Evolutionary conservation across 2,113 vertebrate species (phyloP), one percentile per base, ranked within the genome.

Genomic region (human (Homo sapiens)): DNA sequence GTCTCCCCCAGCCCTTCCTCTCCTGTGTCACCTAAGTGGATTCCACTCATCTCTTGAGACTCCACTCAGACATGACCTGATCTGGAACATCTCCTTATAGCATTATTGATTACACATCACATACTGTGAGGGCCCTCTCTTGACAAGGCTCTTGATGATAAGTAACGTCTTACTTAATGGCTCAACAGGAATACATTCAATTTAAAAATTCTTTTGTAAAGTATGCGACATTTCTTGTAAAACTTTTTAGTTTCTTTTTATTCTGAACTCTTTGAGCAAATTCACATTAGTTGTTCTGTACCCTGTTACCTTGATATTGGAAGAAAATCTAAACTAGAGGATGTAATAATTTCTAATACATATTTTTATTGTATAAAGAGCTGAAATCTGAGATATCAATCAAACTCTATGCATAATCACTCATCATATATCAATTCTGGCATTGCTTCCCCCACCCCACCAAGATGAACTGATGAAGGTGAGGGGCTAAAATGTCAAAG

Each of bases 141-240:
- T 83, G 76, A 66, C 23, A 14, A 89, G 52, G 35, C 55, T 89
- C 72, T 61, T 72, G 14, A 48, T 59, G n/a, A 52, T 12, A 30
- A 66, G 3, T 30, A 55, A 12, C 1, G 35, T 70, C 40, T 91
- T 72, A 20, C 23, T 40, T 43, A 92, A 78, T 12, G 35, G 52
- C 32, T 92, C 40, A 89, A 32, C 6, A 75, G 78, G 20, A 72
- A 84, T 70, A 94, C 5, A 45, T 13, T 80, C 25, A 72, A 14
- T 79, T 96, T 22, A 75, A 66, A 78, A 88, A 80, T 20, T 75
- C n/a, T 84, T 94, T 91, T 78, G 13, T 89, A 89, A 45, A 93
- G 16, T 73, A 61, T 45, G 13, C 66, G 52, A 76, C 48, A 90
- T 83, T 72, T 93, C 61, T 93, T 55, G 1, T 55, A 95, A 93